Evolutionary conservation across 2,797 vertebrate species (phyloP).

Genomic region (Arremon brunneinucha): DNA sequence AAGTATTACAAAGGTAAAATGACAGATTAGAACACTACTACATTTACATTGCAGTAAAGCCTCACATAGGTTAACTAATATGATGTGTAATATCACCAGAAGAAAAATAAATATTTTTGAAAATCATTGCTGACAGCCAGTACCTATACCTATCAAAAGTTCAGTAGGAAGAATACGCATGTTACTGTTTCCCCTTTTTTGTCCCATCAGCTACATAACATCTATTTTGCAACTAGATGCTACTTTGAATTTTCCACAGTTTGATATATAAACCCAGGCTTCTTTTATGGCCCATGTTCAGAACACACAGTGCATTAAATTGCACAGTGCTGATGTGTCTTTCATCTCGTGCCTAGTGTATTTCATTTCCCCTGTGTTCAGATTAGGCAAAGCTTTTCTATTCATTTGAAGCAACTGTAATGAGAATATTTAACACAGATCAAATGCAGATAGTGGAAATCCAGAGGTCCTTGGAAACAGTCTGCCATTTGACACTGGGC

Average conservation of each 20-base stretch:
- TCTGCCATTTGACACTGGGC: conserved; percentile 40
- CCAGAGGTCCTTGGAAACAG: conserved; percentile 65
- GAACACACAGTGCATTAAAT: conserved; percentile 52
- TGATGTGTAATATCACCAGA: background rate
- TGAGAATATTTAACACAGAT: conserved; percentile 80
- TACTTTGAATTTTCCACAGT: conserved; percentile 40
- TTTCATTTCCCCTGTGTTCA: conserved; percentile 72
- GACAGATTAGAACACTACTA: conserved; percentile 1
- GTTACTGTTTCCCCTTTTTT: conserved; percentile 43
- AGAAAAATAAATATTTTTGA: conserved; percentile 16
- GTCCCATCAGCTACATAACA: conserved; percentile 20
- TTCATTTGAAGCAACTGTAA: conserved; percentile 77
- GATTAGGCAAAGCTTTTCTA: conserved; percentile 79
- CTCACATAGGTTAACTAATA: conserved; percentile 8
- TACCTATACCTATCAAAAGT: conserved; percentile 4
- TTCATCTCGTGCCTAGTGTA: conserved; percentile 69
- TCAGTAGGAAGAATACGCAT: background rate
- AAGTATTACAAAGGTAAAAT: background rate
- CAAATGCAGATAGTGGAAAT: conserved; percentile 71
- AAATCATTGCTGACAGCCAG: background rate
- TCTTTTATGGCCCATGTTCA: conserved; percentile 46
- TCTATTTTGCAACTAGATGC: conserved; percentile 46
- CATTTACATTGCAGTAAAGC: background rate
- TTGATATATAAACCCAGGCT: conserved; percentile 58
- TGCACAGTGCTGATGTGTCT: conserved; percentile 14